Conservation (phyloP, 2,113 vertebrate genomes). For the Cercopithecus mona region DNA sequence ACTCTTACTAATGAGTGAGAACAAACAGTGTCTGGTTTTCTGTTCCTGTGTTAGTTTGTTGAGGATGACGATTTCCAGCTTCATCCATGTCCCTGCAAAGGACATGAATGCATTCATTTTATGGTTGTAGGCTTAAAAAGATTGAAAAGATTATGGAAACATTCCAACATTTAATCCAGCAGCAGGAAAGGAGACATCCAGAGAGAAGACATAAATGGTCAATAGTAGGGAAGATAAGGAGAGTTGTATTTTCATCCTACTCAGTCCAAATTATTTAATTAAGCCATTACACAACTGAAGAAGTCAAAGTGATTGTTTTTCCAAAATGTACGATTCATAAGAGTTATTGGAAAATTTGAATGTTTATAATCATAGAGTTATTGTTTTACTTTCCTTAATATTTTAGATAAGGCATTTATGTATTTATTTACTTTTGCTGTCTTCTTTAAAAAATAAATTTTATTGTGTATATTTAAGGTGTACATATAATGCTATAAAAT, state of each 20-base stretch:
- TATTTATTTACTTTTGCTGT: not conserved
- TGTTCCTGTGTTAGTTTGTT: too few species aligned
- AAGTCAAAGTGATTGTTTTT: not conserved
- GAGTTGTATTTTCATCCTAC: not conserved
- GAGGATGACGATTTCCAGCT: too few species aligned
- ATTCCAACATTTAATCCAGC: not conserved
- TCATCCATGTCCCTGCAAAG: too few species aligned
- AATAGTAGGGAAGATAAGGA: accelerated
- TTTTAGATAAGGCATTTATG: not conserved
- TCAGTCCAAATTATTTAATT: not conserved
- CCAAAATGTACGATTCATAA: not conserved
- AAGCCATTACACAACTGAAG: not conserved
- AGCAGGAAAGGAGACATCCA: not conserved
- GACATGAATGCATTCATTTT: too few species aligned
- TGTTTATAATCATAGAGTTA: not conserved
- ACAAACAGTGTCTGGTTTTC: too few species aligned
- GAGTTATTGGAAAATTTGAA: not conserved
- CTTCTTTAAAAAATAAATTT: not conserved
- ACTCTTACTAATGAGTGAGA: too few species aligned
- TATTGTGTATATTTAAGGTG: not conserved
- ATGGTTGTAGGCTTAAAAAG: not conserved
- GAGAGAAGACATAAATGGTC: not conserved
- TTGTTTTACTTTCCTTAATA: not conserved
- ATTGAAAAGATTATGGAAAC: not conserved
- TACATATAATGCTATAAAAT: not conserved